Conservation (phyloP, 2,888 invertebrate genomes). For the Atethmia centrago region DNA sequence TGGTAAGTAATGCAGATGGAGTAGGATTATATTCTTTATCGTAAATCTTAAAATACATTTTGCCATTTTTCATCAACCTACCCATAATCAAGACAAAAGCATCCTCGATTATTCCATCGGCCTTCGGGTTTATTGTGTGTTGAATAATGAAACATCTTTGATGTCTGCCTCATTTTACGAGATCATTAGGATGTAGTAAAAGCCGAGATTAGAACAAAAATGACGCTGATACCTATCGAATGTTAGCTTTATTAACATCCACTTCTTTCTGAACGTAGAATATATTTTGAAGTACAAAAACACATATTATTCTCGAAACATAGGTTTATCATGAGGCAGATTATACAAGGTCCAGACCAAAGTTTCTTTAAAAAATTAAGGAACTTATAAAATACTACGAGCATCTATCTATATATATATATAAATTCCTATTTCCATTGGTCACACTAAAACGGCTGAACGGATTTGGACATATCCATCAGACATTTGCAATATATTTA, state of each 20-base stretch:
- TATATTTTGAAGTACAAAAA: neutral
- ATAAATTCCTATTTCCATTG: too few species aligned
- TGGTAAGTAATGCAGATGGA: slow-evolving; percentile 1
- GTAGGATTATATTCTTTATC: slow-evolving; percentile 9
- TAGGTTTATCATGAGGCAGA: neutral
- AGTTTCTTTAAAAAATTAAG: neutral
- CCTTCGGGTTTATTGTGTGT: slow-evolving; percentile 38
- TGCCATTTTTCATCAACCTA: slow-evolving; percentile 3
- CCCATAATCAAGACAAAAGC: slow-evolving; percentile 1
- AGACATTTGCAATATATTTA: too few species aligned
- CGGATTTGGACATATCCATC: too few species aligned
- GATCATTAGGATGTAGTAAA: slow-evolving; percentile 51
- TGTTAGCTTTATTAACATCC: slow-evolving; percentile 18
- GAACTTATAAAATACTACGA: too few species aligned
- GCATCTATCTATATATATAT: too few species aligned
- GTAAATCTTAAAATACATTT: slow-evolving; percentile 9
- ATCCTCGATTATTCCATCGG: slow-evolving; percentile 13
- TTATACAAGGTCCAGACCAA: neutral
- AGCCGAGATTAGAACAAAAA: slow-evolving; percentile 35
- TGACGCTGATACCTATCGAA: neutral
- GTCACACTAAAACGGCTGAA: too few species aligned
- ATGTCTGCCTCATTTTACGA: slow-evolving; percentile 39
- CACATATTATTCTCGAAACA: neutral
- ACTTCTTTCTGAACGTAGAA: neutral
- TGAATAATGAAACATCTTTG: slow-evolving; percentile 30